Base-by-base conservation (phyloP, 2,797 vertebrate genomes). In the Tympanoctomys barrerae region DNA sequence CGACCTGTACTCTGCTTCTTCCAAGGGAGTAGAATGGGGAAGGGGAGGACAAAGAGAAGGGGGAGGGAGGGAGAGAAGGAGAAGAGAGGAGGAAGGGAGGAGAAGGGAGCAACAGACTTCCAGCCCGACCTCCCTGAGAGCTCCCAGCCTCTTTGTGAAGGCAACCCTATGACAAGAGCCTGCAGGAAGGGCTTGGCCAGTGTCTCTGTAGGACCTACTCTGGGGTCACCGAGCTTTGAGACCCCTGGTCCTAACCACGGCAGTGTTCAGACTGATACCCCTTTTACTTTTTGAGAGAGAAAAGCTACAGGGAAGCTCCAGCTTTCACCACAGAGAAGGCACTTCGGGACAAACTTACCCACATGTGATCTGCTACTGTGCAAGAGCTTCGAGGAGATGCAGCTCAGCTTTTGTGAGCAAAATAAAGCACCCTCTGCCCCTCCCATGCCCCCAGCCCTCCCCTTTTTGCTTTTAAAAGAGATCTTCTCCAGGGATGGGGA, bases 401-500 rank as follows among this genome's bases (percentile, higher is more conserved):
- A 93, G 75, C 5, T 46, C 62, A 70, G 96, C 92, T 94, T 96
- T 70, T 86, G 96, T 95, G 96, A 42, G 9, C 96, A 94, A 97
- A 68, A 95, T 81, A 81, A 96, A 96, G 96, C 92, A 42, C 89
- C 90, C 90, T 82, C 62, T 28, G 46, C 77, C 91, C 83, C 89
- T 84, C 87, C 94, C 93, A 89, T n/a, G 3, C 82, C 90, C 91
- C 94, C 61, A 86, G 66, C 73, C 71, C 13, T 19, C 83, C 39
- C n/a, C 49, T 3, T 18, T 73, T 52, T 87, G 85, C 87, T 97
- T 95, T 78, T 75, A 96, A 96, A 97, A 94, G 96, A 88, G 18
- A 39, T 79, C 95, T 96, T 94, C 97, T 94, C 96, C 26, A 78
- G 97, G 97, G 93, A 97, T 57, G 79, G 94, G 78, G 91, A 87